Evolutionary conservation across 2,797 vertebrate genomes (phyloP), one percentile per base, ranked within the genome.

Genomic region (Ctenosaura bakeri): DNA sequence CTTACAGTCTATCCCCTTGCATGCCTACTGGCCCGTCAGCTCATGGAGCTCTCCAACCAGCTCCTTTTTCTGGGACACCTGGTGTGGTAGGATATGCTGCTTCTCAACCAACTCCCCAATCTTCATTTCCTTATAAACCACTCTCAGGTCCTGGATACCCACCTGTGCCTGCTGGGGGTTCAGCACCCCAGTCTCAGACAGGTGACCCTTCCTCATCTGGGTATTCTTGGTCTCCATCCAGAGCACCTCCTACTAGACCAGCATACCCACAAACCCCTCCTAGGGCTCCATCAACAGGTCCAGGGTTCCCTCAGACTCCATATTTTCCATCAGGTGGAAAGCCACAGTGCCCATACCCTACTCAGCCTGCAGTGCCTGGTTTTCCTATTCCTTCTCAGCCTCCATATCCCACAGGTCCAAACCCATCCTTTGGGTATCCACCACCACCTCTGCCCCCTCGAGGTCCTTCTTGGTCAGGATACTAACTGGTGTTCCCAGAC

Each of bases 331-430:
- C 94, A 0, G 90, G 80, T 0, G 94, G 89, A 24, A 95, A 88
- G 24, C 90, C 94, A 0, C 94, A 88, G 64, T 98, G 98, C 91
- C 98, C 98, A 0, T 98, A 98, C 91, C 98, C 98, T 0, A 89
- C 95, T 1, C 98, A 98, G 91, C 95, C 98, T 13, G 95, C 95
- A 29, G 98, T 98, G 91, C 97, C 98, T 0, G 87, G 76, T 26
- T 97, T 97, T 90, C 96, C 97, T 0, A 74, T 95, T 29, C 89
- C 95, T 0, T 18, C 94, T 0, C 97, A 94, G 81, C 71, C 95
- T 2, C 96, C 96, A 0, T 97, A 96, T 50, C 94, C 96, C 0
- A 3, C 94, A 0, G 92, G 95, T 1, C 78, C 93, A 0, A 73
- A 91, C 0, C 93, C 88, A 1, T 90, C 97, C 20, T 97, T 97